These are phyloP conservation scores for Drosophila affinis DNA, from an alignment of 2,888 invertebrate genomes.

Conservation along the genomic window DNA sequence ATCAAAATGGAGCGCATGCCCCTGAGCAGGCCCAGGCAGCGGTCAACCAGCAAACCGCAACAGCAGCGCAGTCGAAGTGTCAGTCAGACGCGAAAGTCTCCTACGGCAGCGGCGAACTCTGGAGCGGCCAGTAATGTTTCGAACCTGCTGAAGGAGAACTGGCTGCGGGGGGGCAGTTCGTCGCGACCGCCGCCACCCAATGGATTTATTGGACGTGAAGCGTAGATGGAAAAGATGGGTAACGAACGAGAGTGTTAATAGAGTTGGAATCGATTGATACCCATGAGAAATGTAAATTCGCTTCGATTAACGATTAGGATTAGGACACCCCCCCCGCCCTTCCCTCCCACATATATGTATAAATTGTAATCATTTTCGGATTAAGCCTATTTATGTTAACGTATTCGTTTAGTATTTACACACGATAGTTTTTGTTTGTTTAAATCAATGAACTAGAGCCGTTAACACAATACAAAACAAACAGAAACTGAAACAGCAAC, in stretches of 20 bases:
- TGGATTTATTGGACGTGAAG: conserved; percentile 82
- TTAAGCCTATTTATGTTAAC: conserved; percentile 54
- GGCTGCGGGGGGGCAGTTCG: conserved; percentile 69
- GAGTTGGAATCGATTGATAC: neutral
- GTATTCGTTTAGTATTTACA: conserved; percentile 70
- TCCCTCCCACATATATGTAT: conserved; percentile 46
- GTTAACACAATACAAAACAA: conserved; percentile 42
- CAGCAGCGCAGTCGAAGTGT: conserved; percentile 64
- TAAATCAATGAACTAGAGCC: conserved; percentile 46
- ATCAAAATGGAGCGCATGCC: conserved; percentile 80
- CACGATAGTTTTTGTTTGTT: conserved; percentile 48
- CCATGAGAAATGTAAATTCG: neutral
- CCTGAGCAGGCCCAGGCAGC: conserved; percentile 60
- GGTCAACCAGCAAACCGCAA: conserved; percentile 35
- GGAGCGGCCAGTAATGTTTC: conserved; percentile 50
- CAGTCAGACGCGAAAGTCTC: conserved; percentile 59
- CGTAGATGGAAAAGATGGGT: conserved; percentile 49
- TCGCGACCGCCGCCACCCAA: conserved; percentile 80
- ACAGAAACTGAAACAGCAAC: conserved; percentile 1
- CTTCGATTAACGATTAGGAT: neutral
- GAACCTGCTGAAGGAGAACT: conserved; percentile 79
- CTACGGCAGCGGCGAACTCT: conserved; percentile 18
- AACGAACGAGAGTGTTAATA: conserved; percentile 28
- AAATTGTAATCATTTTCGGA: conserved; percentile 31
- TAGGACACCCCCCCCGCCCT: neutral